Evolutionary conservation across 23 tunicate species (phyloP), one percentile per base, ranked within the genome.

Genomic region (Ciona savignyi): DNA sequence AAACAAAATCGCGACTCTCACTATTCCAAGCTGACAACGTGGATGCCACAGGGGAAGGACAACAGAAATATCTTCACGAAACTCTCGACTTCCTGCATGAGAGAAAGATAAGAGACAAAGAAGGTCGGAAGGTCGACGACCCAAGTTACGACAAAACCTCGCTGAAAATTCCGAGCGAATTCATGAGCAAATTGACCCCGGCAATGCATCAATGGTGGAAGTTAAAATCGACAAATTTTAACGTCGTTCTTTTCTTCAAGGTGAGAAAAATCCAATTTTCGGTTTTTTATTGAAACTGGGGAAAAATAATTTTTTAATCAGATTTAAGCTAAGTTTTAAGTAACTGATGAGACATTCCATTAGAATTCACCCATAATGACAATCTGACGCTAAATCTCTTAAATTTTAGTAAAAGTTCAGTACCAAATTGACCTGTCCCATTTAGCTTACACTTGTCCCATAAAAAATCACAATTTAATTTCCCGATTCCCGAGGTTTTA

Each of bases 171-270:
- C 98, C 98, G 15, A 9, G 34, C 2, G 81, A 70, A 0, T 93
- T 85, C 68, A 24, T 86, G 33, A 81, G 70, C 25, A 79, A 81
- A 35, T 78, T 63, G 34, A 85, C 98, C 29, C 98, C 98, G 23
- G 98, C 86, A 33, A 93, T 93, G 98, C 70, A 70, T 31, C 93
- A 93, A 35, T 93, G 98, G 98, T 93, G 98, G 98, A 86, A 63
- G 32, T 34, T 93, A 33, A 93, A 93, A 70, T 73, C 80, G 21
- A 71, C 66, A 23, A 56, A 93, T 63, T 93, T 73, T 74, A 90
- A 93, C 32, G 98, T 93, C 23, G 79, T 93, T 29, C 31, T 93
- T 26, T 93, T 84, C 68, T 93, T 85, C 69, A 93, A 93, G 85
- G 87, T 75, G 20, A 34, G 65, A 29, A 42, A 72, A 11, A 51